Base-by-base conservation (phyloP, 2,113 vertebrate species). In the Leptodactylus fuscus region DNA sequence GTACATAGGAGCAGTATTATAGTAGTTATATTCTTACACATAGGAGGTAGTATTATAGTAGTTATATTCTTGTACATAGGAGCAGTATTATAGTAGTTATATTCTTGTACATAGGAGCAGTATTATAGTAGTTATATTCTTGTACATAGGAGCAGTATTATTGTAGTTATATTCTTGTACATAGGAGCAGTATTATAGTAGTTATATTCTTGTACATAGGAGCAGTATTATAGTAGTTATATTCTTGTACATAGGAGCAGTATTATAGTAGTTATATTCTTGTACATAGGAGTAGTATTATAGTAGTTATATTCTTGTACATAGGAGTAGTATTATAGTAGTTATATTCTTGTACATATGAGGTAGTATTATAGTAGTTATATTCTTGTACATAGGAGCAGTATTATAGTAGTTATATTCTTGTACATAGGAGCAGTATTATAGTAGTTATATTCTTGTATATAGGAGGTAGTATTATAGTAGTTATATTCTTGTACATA, bases 321-420 rank as follows among this genome's bases (percentile, higher is more conserved):
- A n/a, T 58, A 58, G 53, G 53, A 9, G 53, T 22, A 58, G 53
- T 58, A 58, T n/a, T 58, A 58, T 58, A 58, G 53, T 58, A 58
- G 53, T 58, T 58, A 58, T 58, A 58, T 58, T 58, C 53, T 24
- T 58, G 53, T 58, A 58, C 7, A 58, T 58, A 58, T 20, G 53
- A 2, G n/a, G 53, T 22, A 58, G 53, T 58, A 58, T 58, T 58
- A 58, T 58, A 58, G 53, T 58, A 58, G 53, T n/a, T 58, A 58
- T 58, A 58, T 58, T 58, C 53, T 9, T 58, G 53, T 58, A 58
- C 22, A 58, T 58, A 58, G 53, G 53, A 24, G 46, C 53, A 58
- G 53, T 58, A 58, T 58, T 58, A n/a, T 58, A 58, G 53, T 58
- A 24, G 53, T 58, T 58, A 22, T 58, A 58, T 58, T 58, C 53